Base-by-base conservation (phyloP, 2,113 vertebrate species). In the Oplegnathus fasciatus region DNA sequence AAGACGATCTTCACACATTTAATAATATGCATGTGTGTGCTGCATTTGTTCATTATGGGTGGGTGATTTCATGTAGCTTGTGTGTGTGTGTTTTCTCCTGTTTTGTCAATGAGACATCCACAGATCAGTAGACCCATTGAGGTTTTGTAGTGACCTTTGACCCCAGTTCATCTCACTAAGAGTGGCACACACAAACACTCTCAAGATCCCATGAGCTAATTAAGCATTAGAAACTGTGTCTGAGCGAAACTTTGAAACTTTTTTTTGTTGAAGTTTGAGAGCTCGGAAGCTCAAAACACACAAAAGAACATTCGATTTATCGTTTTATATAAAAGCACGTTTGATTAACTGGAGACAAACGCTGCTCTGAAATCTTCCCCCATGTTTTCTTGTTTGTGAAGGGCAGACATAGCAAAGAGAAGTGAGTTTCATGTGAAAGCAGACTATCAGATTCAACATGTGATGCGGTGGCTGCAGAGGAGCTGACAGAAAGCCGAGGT, bases 401-500 rank as follows among this genome's bases (percentile, higher is more conserved):
- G 7, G 6, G 30, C 46, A n/a, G 64, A 52, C 40, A 3, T 2
- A 20, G 17, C 65, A 34, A 30, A 57, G 28, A 17, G 28, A 78
- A 79, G 42, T 14, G 11, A 44, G 37, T 67, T 37, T 48, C 42
- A 26, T 18, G 42, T 64, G 58, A 78, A 74, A 75, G n/a, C 42
- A 34, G n/a, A 22, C 3, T 37, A 50, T 84, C 52, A 42, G 78
- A 48, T 74, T 83, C 52, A 52, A 18, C 52, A 58, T 71, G 80
- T 44, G 67, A 26, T 30, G 55, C 13, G 26, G 68, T 30, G 75
- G 17, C 58, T 70, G 82, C 68, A 72, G 54, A 61, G 20, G 69
- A 77, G 44, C 73, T n/a, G 82, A 64, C 62, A 72, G 74, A 67
- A 55, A 48, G 67, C 13, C 1, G 50, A 79, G 88, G 75, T 75